phyloP scores from a whole-genome alignment of 2,888 invertebrate species.

The Aplocera efformata region DNA sequence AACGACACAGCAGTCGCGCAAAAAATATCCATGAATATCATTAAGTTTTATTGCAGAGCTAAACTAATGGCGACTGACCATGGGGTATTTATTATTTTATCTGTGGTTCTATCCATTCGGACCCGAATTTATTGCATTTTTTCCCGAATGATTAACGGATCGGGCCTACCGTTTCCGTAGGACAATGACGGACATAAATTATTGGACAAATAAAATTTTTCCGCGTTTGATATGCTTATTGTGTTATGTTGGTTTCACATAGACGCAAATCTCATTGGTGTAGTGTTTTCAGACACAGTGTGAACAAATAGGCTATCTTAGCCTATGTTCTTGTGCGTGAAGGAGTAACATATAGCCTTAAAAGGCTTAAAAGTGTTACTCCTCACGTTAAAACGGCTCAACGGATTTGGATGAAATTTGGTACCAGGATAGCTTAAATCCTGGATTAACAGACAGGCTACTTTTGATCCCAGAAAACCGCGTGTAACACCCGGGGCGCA shows the following conservation, averaged over 20 bases:
- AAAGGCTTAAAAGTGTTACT: no score
- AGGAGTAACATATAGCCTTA: no score
- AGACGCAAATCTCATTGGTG: no score
- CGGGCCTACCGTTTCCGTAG: constrained; percentile 71
- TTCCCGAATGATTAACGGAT: constrained; percentile 67
- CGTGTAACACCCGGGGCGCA: no score
- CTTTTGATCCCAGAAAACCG: no score
- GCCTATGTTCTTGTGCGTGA: no score
- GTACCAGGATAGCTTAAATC: no score
- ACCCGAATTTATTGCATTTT: constrained; percentile 57
- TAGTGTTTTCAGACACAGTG: no score
- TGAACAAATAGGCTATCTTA: no score
- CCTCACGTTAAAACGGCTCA: no score
- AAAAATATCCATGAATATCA: constrained; percentile 65
- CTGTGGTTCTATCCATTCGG: constrained; percentile 17
- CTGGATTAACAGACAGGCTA: no score
- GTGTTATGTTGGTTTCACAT: constrained; percentile 16
- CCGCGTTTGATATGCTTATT: constrained; percentile 49
- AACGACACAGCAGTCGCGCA: constrained; percentile 61
- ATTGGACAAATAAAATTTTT: constrained; percentile 63
- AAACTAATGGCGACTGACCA: constrained; percentile 35
- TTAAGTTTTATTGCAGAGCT: constrained; percentile 29
- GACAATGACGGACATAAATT: constrained; percentile 72
- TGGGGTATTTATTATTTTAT: constrained; percentile 25
- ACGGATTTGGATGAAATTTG: no score